Conservation (phyloP, 2,113 vertebrate genomes). For the Accipiter virgatus region DNA sequence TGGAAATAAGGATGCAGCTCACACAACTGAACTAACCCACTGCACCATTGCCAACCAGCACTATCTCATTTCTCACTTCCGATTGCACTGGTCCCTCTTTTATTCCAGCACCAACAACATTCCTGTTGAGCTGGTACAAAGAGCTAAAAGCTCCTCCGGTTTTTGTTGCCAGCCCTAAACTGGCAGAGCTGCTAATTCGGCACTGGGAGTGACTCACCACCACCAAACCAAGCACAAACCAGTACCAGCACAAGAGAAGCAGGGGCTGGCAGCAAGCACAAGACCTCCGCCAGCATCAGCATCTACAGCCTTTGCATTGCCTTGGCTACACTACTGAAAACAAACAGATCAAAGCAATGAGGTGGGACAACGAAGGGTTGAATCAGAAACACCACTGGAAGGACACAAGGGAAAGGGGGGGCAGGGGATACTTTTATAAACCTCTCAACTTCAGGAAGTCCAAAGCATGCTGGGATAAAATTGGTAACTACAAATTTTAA, state of each 20-base stretch:
- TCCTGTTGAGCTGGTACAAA: fast-evolving
- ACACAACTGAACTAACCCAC: background rate
- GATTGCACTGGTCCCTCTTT: background rate
- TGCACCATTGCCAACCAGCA: background rate
- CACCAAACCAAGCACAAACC: background rate
- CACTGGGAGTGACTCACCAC: background rate
- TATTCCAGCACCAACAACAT: fast-evolving
- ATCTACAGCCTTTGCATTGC: background rate
- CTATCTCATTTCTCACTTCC: background rate
- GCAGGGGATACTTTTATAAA: background rate
- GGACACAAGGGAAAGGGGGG: background rate
- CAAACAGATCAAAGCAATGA: background rate
- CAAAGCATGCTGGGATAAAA: background rate
- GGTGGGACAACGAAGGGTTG: background rate
- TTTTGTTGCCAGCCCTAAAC: background rate
- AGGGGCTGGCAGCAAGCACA: background rate
- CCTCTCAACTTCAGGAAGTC: background rate
- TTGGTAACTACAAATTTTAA: background rate
- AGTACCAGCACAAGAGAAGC: background rate
- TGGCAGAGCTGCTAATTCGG: background rate
- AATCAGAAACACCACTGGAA: background rate
- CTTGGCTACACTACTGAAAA: background rate
- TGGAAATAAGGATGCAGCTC: background rate
- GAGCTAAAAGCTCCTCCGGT: background rate
- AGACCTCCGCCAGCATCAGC: background rate